Base-by-base conservation (phyloP, 2,797 vertebrate genomes). In the Dromococcyx pavoninus region DNA sequence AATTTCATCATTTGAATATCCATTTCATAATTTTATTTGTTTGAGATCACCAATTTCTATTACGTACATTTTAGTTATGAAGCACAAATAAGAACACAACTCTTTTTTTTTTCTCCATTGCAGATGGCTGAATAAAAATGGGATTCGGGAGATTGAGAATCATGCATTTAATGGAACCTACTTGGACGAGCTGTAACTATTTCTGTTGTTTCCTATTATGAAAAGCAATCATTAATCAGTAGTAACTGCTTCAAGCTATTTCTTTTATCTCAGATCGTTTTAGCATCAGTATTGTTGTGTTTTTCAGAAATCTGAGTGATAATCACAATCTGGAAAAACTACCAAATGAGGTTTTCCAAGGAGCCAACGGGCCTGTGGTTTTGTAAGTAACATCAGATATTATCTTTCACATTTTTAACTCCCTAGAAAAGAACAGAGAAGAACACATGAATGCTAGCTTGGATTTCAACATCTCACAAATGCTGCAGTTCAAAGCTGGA, bases 111-210 rank as follows among this genome's bases (percentile, higher is more conserved):
- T 32, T 39, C 28, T 95, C 81, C 96, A 4, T 98, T 98, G 79
- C 97, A 98, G 98, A 80, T 95, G 98, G 97, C 95, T 98, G 79
- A 98, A 97, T 94, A 98, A 98, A 97, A 98, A 98, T 69, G 98
- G 98, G 82, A 98, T 98, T 93, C 95, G 87, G 94, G 96, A 98
- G 92, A 98, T 98, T 95, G 97, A 98, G 72, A 97, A 97, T 89
- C 87, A 97, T 64, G 98, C 98, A 33, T 98, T 98, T 96, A 98
- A 98, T 65, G 98, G 98, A 94, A 98, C 98, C 69, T 96, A 96
- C 56, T 94, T 98, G 87, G 98, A 98, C 85, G 98, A 98, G 32
- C 96, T 98, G 98, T 98, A 97, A 97, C 94, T 98, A 97, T 91
- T 89, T 95, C 62, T 88, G 48, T 57, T 93, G 53, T 58, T 94